phyloP scores from a whole-genome alignment of 2,888 invertebrate species.

The Fragum sueziense region DNA sequence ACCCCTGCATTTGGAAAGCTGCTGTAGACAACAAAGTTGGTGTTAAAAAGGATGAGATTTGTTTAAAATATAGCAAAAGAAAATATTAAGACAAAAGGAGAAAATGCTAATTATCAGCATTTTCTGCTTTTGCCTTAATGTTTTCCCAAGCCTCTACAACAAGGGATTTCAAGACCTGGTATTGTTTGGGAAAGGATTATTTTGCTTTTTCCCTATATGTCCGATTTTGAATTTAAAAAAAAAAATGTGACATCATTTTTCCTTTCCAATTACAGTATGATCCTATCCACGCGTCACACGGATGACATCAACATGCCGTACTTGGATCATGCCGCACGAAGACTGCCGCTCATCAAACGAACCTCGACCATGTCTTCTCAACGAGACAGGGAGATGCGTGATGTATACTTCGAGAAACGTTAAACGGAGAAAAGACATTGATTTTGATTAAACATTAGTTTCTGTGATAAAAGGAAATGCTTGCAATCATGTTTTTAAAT shows the following conservation, averaged over 20 bases:
- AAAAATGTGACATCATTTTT: too few relatives aligned
- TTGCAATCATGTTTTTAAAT: conserved; percentile 17
- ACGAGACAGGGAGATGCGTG: conserved; percentile 77
- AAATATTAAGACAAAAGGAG: not conserved
- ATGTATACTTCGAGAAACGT: conserved; percentile 78
- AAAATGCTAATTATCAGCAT: not conserved
- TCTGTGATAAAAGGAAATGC: conserved; percentile 11
- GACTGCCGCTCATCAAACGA: conserved; percentile 67
- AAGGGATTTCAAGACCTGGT: too few relatives aligned
- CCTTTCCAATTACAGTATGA: conserved; percentile 68
- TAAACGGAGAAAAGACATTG: conserved; percentile 46
- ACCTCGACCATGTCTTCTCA: conserved; percentile 66
- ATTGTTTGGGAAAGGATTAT: too few relatives aligned
- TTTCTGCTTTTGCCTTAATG: too few relatives aligned
- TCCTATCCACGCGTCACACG: conserved; percentile 76
- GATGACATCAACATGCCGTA: conserved; percentile 76
- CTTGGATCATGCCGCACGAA: conserved; percentile 68
- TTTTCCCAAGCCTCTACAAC: too few relatives aligned
- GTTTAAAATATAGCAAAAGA: too few relatives aligned
- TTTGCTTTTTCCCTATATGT: too few relatives aligned
- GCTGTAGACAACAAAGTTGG: too few relatives aligned
- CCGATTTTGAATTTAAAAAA: too few relatives aligned
- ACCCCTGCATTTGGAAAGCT: too few relatives aligned
- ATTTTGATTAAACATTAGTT: not conserved
- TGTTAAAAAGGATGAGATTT: too few relatives aligned